Percentiles rank a stretch among this genome's conserved stretches.
Conservation (phyloP, 1,140 invertebrate species). For the Micrasema minimum region DNA sequence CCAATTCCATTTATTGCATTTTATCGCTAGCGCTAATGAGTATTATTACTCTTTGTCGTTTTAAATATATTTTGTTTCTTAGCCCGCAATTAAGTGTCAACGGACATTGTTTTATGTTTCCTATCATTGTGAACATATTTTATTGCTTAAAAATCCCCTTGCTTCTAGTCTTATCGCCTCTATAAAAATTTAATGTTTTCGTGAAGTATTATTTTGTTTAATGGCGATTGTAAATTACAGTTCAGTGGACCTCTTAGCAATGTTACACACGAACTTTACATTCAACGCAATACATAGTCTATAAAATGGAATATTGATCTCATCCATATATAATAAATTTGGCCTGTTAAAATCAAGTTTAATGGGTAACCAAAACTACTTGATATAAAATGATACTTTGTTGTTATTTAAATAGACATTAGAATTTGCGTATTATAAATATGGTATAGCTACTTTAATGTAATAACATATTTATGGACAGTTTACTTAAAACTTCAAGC, state of each 20-base stretch:
- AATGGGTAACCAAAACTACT: too few relatives aligned
- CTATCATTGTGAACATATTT: conserved; percentile 1
- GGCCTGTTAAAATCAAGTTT: too few relatives aligned
- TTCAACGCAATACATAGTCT: neutral
- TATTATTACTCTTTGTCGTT: too few relatives aligned
- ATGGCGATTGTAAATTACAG: conserved; percentile 7
- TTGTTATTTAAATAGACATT: too few relatives aligned
- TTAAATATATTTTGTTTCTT: neutral
- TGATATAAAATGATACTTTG: too few relatives aligned
- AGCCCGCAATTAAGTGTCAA: neutral
- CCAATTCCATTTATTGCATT: too few relatives aligned
- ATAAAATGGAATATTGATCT: neutral
- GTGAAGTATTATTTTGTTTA: conserved; percentile 5
- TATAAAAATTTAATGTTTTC: conserved; percentile 8
- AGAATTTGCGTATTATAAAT: too few relatives aligned
- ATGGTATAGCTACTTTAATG: too few relatives aligned
- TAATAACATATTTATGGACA: too few relatives aligned
- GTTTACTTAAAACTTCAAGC: too few relatives aligned
- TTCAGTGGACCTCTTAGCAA: neutral
- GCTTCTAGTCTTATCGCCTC: neutral
- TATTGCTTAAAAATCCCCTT: neutral
- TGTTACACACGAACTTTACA: neutral
- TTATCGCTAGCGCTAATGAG: too few relatives aligned
- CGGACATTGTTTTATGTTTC: conserved; percentile 4
- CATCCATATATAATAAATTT: neutral